These are phyloP conservation scores for Neopelma chrysocephalum DNA, from an alignment of 2,797 vertebrate species.

Conservation along the genomic window DNA sequence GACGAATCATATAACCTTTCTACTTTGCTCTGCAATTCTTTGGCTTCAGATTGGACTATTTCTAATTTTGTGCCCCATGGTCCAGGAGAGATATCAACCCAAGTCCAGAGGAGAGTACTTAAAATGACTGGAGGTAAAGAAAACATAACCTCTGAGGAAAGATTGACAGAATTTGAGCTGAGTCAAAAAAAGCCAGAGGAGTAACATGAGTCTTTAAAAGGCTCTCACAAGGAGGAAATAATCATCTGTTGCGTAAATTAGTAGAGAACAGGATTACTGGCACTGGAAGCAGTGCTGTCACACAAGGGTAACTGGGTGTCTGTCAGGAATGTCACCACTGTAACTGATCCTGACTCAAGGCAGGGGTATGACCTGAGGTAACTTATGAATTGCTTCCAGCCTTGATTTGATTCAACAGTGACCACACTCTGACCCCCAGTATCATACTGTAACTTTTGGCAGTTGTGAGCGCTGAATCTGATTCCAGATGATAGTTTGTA, in stretches of 20 bases:
- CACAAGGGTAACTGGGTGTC: not conserved
- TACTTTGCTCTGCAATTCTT: not conserved
- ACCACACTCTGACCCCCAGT: not conserved
- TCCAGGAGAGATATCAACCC: not conserved
- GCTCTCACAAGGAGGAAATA: not conserved
- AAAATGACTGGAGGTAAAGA: constrained; percentile 5
- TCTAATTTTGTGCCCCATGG: not conserved
- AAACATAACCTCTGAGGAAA: not conserved
- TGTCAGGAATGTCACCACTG: not conserved
- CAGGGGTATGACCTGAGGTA: not conserved
- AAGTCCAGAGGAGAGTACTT: not conserved
- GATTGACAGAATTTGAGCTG: not conserved
- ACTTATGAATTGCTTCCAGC: not conserved
- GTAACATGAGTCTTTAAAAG: constrained; percentile 6
- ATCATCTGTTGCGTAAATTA: not conserved
- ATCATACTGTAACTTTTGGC: not conserved
- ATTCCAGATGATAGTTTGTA: not conserved
- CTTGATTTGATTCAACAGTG: not conserved
- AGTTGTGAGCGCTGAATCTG: not conserved
- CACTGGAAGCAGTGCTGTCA: not conserved
- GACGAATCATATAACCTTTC: not conserved
- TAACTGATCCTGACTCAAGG: not conserved
- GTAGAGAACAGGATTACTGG: not conserved
- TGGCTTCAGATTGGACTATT: not conserved
- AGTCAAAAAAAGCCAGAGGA: not conserved